Percentiles rank a stretch among this genome's conserved stretches.
Conservation (phyloP, 2,888 invertebrate genomes). For the Galeruca laticollis region DNA sequence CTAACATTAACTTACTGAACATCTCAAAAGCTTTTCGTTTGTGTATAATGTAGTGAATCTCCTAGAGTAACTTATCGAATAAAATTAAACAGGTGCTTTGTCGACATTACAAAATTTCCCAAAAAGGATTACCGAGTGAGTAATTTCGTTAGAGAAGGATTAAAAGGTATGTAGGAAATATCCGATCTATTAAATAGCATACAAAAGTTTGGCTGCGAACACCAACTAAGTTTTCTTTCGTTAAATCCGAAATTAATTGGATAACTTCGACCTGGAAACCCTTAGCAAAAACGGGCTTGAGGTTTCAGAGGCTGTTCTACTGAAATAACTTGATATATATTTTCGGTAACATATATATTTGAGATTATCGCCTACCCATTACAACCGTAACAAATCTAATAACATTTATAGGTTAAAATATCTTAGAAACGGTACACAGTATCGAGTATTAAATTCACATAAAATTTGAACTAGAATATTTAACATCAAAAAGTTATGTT, state of each 20-base stretch:
- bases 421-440: no score
- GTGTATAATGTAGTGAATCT: background rate
- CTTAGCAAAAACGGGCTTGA: background rate
- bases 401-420: no score
- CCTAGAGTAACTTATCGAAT: constrained; percentile 12
- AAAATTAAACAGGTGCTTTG: constrained; percentile 16
- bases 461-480: no score
- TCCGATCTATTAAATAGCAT: constrained; percentile 38
- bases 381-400: no score
- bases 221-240: constrained; percentile 31
- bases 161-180: constrained; percentile 33
- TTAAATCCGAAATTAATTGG: constrained; percentile 36
- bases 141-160: constrained; percentile 38
- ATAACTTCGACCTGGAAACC: constrained; percentile 34
- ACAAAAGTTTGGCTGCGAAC: constrained; percentile 35
- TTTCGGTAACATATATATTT: background rate
- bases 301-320: background rate
- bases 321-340: background rate
- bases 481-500: no score
- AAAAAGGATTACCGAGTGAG: constrained; percentile 35
- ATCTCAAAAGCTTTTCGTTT: no score
- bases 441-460: no score
- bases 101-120: constrained; percentile 36
- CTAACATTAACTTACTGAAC: no score
- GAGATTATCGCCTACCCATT: background rate